phyloP scores from a whole-genome alignment of 1,140 invertebrate genomes.

The Drosophila mauritiana region DNA sequence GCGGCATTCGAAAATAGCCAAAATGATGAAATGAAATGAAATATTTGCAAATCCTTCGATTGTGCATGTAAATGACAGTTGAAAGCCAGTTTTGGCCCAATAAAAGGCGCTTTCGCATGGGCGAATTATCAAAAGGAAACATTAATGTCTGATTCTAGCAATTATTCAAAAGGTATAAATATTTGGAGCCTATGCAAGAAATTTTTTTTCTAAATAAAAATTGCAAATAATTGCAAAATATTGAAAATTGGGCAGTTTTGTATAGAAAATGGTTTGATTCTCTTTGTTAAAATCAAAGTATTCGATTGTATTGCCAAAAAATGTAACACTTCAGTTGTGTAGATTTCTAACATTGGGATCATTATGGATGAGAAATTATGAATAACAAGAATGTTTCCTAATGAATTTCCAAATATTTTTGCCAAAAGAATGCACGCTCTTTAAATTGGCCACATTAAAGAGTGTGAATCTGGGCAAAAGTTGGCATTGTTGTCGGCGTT shows the following conservation, averaged over 20 bases:
- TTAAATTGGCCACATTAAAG: constrained; percentile 21
- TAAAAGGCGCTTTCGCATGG: neutral
- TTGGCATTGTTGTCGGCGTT: constrained; percentile 16
- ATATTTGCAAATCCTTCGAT: constrained; percentile 28
- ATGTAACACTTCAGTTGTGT: too few relatives aligned
- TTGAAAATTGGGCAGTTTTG: too few relatives aligned
- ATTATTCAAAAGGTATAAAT: neutral
- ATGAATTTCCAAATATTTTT: neutral
- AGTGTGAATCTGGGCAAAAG: neutral
- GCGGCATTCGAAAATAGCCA: neutral
- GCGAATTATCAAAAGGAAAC: constrained; percentile 13
- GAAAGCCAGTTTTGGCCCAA: constrained; percentile 1
- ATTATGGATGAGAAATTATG: neutral
- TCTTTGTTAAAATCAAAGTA: too few relatives aligned
- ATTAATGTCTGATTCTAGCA: neutral
- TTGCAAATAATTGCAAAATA: neutral
- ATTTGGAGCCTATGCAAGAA: neutral
- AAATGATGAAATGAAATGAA: constrained; percentile 1
- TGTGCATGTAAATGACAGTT: constrained; percentile 21
- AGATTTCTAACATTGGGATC: too few relatives aligned
- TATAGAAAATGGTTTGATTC: too few relatives aligned
- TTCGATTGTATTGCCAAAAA: too few relatives aligned
- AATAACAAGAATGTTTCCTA: neutral
- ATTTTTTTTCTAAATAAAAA: neutral
- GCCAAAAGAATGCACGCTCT: neutral